Evolutionary conservation across 2,113 vertebrate species (phyloP), one percentile per base, ranked within the genome.

Genomic region (Phyllopteryx taeniolatus): DNA sequence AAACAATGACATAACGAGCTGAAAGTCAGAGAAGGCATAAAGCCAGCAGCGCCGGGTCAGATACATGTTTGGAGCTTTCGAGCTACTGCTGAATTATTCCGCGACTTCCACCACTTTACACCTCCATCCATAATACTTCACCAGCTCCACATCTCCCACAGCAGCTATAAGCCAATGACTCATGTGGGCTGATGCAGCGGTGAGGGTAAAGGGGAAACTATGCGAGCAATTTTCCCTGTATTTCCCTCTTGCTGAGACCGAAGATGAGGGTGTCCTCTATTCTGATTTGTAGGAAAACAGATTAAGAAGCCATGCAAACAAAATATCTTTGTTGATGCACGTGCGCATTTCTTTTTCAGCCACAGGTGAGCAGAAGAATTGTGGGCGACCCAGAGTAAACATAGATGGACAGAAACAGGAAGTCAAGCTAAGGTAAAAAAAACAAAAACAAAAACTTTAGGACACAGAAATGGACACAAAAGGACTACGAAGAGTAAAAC

Each of bases 91-190:
- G 75, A 80, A 70, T 78, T 76, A 73, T 74, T 76, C 68, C 31
- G 71, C 70, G 67, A 69, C 83, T 73, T 85, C 72, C 47, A 51
- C 66, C 69, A 66, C 76, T 82, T 77, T 69, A 20, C 82, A 85
- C 81, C 72, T 86, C 74, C 75, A 62, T 85, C 80, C 60, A 80
- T 69, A 49, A 83, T 73, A 71, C 73, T 78, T 75, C 86, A 75
- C 78, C 77, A 73, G 70, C 54, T 75, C 77, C 77, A 71, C 74
- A 74, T 82, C 77, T 83, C 78, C 78, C 81, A 77, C 79, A 75
- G 83, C 83, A 71, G 83, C 62, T 72, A 72, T 74, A 74, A 83
- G 80, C 78, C 79, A 39, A 79, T 88, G 84, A 90, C 77, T 84
- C 87, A 89, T 87, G 75, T 80, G 83, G 84, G 84, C 33, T 63